Base-by-base conservation (phyloP, 1,140 invertebrate species). In the Apolygus lucorum region DNA sequence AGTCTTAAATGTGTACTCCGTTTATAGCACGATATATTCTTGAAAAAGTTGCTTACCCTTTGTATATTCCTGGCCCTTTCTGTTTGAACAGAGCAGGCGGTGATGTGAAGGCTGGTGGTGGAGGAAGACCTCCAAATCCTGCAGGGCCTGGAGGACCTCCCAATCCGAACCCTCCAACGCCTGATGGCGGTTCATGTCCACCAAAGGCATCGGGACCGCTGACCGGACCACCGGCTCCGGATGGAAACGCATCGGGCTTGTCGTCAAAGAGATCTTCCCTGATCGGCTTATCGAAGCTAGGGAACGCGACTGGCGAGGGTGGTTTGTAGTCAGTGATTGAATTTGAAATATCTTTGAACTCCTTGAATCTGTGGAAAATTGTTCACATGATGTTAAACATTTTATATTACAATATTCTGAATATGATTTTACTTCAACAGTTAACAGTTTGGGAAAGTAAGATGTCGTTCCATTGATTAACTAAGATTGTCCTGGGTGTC, bases 341-440 rank as follows among this genome's bases (percentile, higher is more conserved):
- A 59, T 59, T 59, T 4, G 54, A 59, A 14, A 11, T 21, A 4
- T 59, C 54, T 13, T 24, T 59, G 54, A 59, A 59, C 13, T 59
- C 54, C 22, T 59, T 59, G 54, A 59, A 59, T 22, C 54, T 59
- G 54, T 4, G n/a, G n/a, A n/a, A n/a, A n/a, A n/a, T n/a, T n/a
- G n/a, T n/a, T n/a, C n/a, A n/a, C n/a, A n/a, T n/a, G n/a, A n/a
- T n/a, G n/a, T n/a, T n/a, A n/a, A n/a, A n/a, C n/a, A n/a, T n/a
- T n/a, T n/a, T n/a, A n/a, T n/a, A n/a, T n/a, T n/a, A n/a, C n/a
- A n/a, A n/a, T n/a, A n/a, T n/a, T n/a, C n/a, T n/a, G n/a, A n/a
- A n/a, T n/a, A n/a, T n/a, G n/a, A n/a, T n/a, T n/a, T n/a, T n/a
- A n/a, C n/a, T n/a, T n/a, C n/a, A n/a, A n/a, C n/a, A n/a, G n/a